A percentile compares a stretch with the other conserved stretches of the same genome.
Conservation (phyloP, 2,888 invertebrate species). For the Callyntrura guangdongensis region DNA sequence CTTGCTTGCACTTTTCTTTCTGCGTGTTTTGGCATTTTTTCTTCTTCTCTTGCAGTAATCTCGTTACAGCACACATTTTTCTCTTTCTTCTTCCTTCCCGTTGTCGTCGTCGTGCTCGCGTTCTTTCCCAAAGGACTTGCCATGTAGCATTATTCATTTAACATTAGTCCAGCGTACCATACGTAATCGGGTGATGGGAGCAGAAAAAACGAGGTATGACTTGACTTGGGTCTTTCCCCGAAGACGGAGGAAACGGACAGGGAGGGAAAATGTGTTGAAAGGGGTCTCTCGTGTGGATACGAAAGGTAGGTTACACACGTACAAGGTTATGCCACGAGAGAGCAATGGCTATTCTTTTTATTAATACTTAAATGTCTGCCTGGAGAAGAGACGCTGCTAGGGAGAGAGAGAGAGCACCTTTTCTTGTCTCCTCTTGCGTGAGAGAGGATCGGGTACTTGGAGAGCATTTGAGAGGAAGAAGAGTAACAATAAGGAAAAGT, state of each 20-base stretch:
- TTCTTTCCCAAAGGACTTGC: not conserved
- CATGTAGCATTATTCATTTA: not conserved
- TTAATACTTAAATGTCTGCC: too few relatives aligned
- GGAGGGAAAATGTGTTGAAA: conserved; percentile 58
- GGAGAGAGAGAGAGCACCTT: too few relatives aligned
- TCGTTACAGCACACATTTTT: not conserved
- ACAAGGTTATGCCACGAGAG: too few relatives aligned
- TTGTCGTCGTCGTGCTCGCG: not conserved
- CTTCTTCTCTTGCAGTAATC: not conserved
- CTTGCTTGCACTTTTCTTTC: not conserved
- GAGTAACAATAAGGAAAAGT: too few relatives aligned
- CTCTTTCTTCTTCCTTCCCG: not conserved
- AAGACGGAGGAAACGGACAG: not conserved
- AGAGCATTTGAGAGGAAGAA: too few relatives aligned
- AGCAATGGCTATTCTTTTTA: too few relatives aligned
- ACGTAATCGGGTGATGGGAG: conserved; percentile 58
- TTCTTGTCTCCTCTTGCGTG: too few relatives aligned
- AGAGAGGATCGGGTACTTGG: too few relatives aligned
- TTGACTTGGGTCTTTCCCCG: not conserved
- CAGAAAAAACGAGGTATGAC: conserved; percentile 7
- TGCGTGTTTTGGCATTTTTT: not conserved
- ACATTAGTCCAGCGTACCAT: conserved; percentile 62
- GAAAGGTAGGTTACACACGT: too few relatives aligned
- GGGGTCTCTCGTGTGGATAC: not conserved
- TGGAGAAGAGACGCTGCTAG: too few relatives aligned